A percentile compares a stretch with the other conserved stretches of the same genome.
Conservation (phyloP, 2,888 invertebrate genomes). For the Cepaea hortensis region DNA sequence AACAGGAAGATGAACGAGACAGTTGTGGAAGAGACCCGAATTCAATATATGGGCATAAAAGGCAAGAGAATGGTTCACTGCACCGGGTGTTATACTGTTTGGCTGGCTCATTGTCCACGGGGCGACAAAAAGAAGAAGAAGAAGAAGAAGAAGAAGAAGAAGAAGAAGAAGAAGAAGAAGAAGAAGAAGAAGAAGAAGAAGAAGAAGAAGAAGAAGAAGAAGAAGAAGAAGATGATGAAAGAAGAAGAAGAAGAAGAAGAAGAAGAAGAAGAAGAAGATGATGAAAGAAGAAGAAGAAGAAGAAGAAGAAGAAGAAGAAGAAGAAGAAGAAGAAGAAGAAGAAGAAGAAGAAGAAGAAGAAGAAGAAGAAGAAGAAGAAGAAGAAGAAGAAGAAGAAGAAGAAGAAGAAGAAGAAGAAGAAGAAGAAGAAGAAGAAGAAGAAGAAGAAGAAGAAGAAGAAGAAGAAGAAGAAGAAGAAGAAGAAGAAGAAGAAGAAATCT, state of each 20-base stretch:
- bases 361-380: slow-evolving; percentile 28
- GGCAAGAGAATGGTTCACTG: background rate
- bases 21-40: no score
- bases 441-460: slow-evolving; percentile 38
- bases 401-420: slow-evolving; percentile 27
- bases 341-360: slow-evolving; percentile 18
- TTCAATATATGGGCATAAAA: background rate
- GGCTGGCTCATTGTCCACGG: background rate
- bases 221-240: background rate
- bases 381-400: slow-evolving; percentile 31
- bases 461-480: slow-evolving; percentile 35
- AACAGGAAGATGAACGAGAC: no score
- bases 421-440: slow-evolving; percentile 33
- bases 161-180: background rate
- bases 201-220: slow-evolving; percentile 34
- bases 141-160: no score
- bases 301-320: slow-evolving; percentile 31
- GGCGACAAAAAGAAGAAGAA: no score
- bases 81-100: background rate
- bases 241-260: slow-evolving; percentile 31
- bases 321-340: slow-evolving; percentile 30
- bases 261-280: slow-evolving; percentile 23
- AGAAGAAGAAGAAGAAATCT: slow-evolving; percentile 27
- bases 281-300: slow-evolving; percentile 22
- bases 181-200: slow-evolving; percentile 32